Evolutionary conservation across 1,140 invertebrate species (phyloP), one percentile per base, ranked within the genome.

Genomic region (Caenorhabditis inopinata): DNA sequence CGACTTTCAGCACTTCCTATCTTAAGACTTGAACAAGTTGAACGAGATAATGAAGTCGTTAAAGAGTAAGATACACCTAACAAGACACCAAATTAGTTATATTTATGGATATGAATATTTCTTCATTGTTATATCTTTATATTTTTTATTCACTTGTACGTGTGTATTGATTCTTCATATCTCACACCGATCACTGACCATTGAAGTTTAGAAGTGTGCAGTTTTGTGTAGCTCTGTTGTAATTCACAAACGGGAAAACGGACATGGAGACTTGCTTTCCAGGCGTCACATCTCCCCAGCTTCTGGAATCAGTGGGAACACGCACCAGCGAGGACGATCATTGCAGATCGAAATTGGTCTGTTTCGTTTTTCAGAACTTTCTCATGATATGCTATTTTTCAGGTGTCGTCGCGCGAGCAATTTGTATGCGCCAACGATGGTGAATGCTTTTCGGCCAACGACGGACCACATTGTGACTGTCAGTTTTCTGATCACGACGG

Each of bases 371-470:
- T 68, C 18, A n/a, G 27, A 32, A 42, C 5, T 76, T 23, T 75
- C 42, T 74, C 73, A 16, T 25, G 4, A 79, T 45, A 32, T 27
- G 12, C n/a, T 47, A n/a, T 53, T 48, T 5, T 80, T 53, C 45
- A 75, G 79, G 38, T 80, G 23, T 81, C 80, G 16, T 76, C 74
- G 48, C 47, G 80, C 29, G 80, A 81, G 23, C 38, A 38, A 25
- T 81, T 81, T 42, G 51, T 49, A 6, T 81, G 95, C 90, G 93
- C 94, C 89, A 94, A 97, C 87, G 94, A 93, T 21, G 95, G 95
- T 25, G 93, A 94, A 46, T 81, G 80, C 29, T 81, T 27, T 68
- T 76, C 73, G 11, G 47, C 53, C 7, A 76, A 75, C 23, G 79
- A 80, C 27, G 79, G 79, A 74, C 78, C 78, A 35, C 32, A 38